Evolutionary conservation across 2,113 vertebrate species (phyloP).

Genomic region (Myotis brandtii): DNA sequence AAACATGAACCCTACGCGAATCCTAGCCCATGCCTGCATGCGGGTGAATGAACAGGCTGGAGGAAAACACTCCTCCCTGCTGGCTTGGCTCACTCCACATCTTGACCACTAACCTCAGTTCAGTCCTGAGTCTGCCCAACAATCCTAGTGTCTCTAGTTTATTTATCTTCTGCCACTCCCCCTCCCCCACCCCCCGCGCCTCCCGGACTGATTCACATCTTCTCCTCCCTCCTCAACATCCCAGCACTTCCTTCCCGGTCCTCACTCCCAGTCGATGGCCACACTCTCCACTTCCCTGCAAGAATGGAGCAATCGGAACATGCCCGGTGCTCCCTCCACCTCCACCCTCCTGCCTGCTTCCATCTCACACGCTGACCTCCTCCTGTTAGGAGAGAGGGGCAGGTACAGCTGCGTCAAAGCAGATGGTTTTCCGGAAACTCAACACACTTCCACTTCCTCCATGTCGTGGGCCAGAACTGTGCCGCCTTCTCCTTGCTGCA

Average conservation of each 20-base stretch:
- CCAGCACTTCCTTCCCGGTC: not conserved
- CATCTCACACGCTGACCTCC: not conserved
- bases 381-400: not conserved
- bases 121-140: not conserved
- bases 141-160: not conserved
- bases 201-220: not conserved
- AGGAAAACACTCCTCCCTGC: not conserved
- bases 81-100: not conserved
- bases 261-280: not conserved
- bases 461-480: not conserved
- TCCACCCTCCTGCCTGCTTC: not conserved
- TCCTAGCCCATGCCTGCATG: accelerated
- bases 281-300: not conserved
- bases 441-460: not conserved
- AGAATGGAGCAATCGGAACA: not conserved
- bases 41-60: not conserved
- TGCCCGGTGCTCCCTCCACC: accelerated
- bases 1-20: not conserved
- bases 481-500: not conserved
- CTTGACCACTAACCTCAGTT: not conserved
- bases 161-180: not conserved
- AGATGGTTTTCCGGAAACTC: not conserved
- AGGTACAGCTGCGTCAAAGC: not conserved
- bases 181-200: no score
- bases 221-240: not conserved